Percentiles rank a stretch among this genome's conserved stretches.
phyloP scores from a whole-genome alignment of 2,888 invertebrate genomes.

The Heteromurus nitidus region DNA sequence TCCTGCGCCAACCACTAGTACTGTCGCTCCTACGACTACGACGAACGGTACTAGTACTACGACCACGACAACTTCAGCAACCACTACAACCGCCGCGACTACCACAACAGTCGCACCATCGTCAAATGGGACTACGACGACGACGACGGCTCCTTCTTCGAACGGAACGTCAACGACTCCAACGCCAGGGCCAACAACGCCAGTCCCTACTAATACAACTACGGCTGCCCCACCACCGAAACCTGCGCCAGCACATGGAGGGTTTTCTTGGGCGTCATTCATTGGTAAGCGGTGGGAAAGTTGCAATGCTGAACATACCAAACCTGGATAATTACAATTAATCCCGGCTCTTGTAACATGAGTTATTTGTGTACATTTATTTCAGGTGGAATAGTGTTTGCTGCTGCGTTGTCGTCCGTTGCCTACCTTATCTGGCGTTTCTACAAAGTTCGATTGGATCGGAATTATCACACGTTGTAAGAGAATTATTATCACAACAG shows the following conservation, averaged over 20 bases:
- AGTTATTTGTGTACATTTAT: no score
- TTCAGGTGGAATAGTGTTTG: slow-evolving; percentile 88
- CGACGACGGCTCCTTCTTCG: slow-evolving; percentile 40
- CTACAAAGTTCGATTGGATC: slow-evolving; percentile 89
- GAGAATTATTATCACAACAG: slow-evolving; percentile 70
- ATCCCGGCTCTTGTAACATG: slow-evolving; percentile 40
- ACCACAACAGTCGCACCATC: slow-evolving; percentile 67
- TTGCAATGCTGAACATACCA: neutral
- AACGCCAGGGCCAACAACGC: slow-evolving; percentile 24
- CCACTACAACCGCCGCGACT: slow-evolving; percentile 67
- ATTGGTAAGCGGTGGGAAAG: no score
- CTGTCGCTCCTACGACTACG: slow-evolving; percentile 51
- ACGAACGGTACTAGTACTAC: slow-evolving; percentile 59
- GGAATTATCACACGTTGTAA: slow-evolving; percentile 93
- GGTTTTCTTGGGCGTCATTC: slow-evolving; percentile 69
- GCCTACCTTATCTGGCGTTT: slow-evolving; percentile 90
- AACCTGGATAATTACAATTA: neutral
- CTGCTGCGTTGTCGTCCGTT: slow-evolving; percentile 86
- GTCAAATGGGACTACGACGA: slow-evolving; percentile 62
- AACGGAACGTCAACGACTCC: slow-evolving; percentile 43
- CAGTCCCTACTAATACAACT: slow-evolving; percentile 18
- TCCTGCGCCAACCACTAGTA: neutral
- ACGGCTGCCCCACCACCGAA: slow-evolving; percentile 38
- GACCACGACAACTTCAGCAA: slow-evolving; percentile 62
- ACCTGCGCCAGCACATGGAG: slow-evolving; percentile 58